These are phyloP conservation scores for Ectemnius continuus DNA, from an alignment of 2,888 invertebrate species.

Conservation along the genomic window DNA sequence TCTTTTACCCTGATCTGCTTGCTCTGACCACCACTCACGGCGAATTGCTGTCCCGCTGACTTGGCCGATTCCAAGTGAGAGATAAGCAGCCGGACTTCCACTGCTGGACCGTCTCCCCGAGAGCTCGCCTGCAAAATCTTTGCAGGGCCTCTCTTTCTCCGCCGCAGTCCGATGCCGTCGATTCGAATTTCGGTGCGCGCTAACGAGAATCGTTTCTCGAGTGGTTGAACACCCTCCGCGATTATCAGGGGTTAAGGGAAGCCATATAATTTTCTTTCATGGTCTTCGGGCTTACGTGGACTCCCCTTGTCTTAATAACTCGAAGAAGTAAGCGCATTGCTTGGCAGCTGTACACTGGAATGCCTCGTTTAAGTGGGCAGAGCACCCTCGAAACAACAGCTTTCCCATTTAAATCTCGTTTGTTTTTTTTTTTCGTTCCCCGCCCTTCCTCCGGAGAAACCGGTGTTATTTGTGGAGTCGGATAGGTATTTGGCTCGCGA, in stretches of 20 bases:
- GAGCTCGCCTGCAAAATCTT: constrained; percentile 1
- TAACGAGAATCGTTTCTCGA: constrained; percentile 7
- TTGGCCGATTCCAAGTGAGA: constrained; percentile 71
- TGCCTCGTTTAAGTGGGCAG: constrained; percentile 70
- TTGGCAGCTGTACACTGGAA: constrained; percentile 65
- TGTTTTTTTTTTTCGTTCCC: not conserved
- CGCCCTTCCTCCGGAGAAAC: no score
- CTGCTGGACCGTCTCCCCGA: constrained; percentile 65
- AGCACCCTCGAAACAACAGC: constrained; percentile 12
- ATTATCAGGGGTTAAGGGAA: not conserved
- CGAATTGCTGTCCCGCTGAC: constrained; percentile 68
- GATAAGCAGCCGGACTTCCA: constrained; percentile 74
- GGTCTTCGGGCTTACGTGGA: constrained; percentile 65
- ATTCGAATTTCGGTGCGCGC: constrained; percentile 6
- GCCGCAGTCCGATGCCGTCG: not conserved
- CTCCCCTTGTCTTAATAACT: constrained; percentile 63
- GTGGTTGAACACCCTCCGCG: not conserved
- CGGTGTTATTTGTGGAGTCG: not conserved
- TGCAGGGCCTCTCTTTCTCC: not conserved
- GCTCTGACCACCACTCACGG: constrained; percentile 30
- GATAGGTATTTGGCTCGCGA: not conserved
- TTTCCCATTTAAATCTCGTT: not conserved
- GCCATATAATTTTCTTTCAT: constrained; percentile 21
- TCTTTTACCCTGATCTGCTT: constrained; percentile 19
- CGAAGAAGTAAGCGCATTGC: constrained; percentile 51